Base-by-base conservation (phyloP, 2,113 vertebrate genomes). In the Guaruba guarouba region DNA sequence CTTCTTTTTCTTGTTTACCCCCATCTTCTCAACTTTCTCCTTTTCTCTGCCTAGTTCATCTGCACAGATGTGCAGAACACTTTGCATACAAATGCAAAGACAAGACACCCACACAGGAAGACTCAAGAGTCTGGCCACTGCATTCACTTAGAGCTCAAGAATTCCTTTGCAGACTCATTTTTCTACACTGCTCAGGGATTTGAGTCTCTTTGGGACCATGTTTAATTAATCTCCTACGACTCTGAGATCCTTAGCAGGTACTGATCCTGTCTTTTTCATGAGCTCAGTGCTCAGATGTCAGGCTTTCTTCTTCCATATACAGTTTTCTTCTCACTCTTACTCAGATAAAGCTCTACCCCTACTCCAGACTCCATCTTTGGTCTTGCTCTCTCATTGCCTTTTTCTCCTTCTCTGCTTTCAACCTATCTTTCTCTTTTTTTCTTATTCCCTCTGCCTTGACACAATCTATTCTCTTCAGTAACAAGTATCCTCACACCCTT, bases 171-270 rank as follows among this genome's bases (percentile, higher is more conserved):
- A 61, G 51, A 64, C 44, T 84, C 59, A 57, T 85, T 87, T 91
- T 93, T 80, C 63, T 52, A 29, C 3, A 48, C 49, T 74, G 74
- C 51, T 81, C 52, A 73, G 77, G 78, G 92, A 93, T 63, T 92
- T 52, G 67, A 46, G 28, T 66, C 67, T 37, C 77, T 55, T 39
- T 81, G 59, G 57, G 61, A 49, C 35, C 57, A 91, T 84, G 62
- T 90, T 90, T 95, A 88, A 92, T 92, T 94, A 74, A 96, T 88
- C n/a, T 78, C 48, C 59, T 71, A 41, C 1, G 11, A 54, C 35
- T 85, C 77, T 7, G 9, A 88, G 75, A 95, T 81, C 25, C 63
- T 94, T 86, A 81, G 27, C 51, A 93, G 74, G 76, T 63, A 88
- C 51, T 46, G 59, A 88, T 86, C 59, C 67, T 67, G 63, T n/a